Evolutionary conservation across 2,113 vertebrate species (phyloP).

Genomic region (Corythaeola cristata): DNA sequence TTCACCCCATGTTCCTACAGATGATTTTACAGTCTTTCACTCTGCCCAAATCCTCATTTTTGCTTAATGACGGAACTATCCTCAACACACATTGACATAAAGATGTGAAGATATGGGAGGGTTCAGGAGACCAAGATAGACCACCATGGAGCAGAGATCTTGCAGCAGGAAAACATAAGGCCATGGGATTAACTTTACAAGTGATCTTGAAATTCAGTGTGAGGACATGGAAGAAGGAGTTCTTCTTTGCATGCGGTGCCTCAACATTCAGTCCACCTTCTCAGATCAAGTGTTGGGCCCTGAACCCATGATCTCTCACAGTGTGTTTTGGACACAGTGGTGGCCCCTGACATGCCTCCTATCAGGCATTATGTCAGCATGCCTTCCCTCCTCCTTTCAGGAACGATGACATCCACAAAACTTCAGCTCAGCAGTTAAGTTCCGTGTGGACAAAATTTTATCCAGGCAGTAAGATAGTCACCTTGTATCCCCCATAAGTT

Average conservation of each 20-base stretch:
- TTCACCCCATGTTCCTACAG: background rate
- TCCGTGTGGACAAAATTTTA: background rate
- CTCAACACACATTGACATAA: background rate
- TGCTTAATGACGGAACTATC: background rate
- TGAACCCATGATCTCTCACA: background rate
- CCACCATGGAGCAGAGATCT: background rate
- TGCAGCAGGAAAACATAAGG: background rate
- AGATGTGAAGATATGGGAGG: background rate
- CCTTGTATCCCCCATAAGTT: background rate
- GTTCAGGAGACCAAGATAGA: background rate
- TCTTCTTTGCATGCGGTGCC: background rate
- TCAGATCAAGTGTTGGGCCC: background rate
- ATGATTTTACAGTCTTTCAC: background rate
- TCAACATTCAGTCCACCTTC: background rate
- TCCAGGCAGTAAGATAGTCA: background rate
- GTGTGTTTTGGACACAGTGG: background rate
- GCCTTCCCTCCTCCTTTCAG: background rate
- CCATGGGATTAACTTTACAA: background rate
- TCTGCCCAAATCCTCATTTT: background rate
- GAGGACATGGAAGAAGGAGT: background rate
- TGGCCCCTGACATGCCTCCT: background rate
- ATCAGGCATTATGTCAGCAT: background rate
- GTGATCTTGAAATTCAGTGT: background rate
- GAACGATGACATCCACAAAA: background rate
- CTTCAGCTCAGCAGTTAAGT: background rate